Evolutionary conservation across 2,888 invertebrate species (phyloP).

Genomic region (Lasioglossum figueresi): DNA sequence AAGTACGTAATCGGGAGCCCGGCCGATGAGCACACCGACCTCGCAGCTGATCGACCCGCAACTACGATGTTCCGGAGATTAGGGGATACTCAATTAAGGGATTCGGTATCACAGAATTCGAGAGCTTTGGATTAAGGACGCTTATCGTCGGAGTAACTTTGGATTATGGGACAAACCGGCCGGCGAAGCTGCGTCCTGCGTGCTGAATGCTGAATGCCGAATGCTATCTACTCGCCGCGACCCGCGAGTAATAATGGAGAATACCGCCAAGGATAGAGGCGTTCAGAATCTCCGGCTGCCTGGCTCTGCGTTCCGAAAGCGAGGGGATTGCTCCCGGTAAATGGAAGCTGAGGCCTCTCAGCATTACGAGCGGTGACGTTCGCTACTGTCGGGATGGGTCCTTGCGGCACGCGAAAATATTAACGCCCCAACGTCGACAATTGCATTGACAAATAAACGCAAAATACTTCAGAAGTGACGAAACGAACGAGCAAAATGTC

Average conservation of each 20-base stretch:
- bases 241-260: constrained; percentile 17
- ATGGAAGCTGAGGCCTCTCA: background rate
- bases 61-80: constrained; percentile 71
- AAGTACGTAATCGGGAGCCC: constrained; percentile 53
- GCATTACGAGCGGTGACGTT: background rate
- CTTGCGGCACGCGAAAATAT: background rate
- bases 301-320: background rate
- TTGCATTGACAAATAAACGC: background rate
- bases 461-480: no score
- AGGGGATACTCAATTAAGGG: constrained; percentile 75
- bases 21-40: constrained; percentile 40
- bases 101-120: constrained; percentile 75
- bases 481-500: no score
- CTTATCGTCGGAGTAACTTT: constrained; percentile 72
- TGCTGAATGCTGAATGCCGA: constrained; percentile 24
- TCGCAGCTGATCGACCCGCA: constrained; percentile 65
- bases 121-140: constrained; percentile 72
- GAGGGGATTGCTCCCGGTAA: background rate
- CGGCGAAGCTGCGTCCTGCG: constrained; percentile 36
- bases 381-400: background rate
- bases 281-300: background rate
- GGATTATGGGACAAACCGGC: constrained; percentile 61
- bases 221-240: constrained; percentile 23
- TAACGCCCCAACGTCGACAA: background rate
- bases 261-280: constrained; percentile 4